Evolutionary conservation across 2,797 vertebrate species (phyloP).

Genomic region (Discoglossus pictus): DNA sequence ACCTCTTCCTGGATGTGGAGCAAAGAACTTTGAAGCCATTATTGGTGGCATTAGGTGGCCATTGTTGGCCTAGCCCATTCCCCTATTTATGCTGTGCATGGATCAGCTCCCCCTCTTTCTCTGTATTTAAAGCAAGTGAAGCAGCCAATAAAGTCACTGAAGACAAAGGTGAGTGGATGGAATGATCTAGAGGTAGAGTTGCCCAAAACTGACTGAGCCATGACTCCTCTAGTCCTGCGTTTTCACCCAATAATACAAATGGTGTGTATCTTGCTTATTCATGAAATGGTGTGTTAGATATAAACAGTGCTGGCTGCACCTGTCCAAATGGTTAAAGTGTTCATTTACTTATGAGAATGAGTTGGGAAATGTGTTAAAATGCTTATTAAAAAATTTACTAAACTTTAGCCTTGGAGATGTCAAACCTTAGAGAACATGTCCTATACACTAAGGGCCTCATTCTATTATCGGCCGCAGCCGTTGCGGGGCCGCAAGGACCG

Average conservation of each 20-base stretch:
- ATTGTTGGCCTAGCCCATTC: background rate
- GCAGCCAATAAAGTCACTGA: constrained; percentile 8
- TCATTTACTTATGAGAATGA: too few relatives aligned
- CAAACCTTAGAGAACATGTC: too few relatives aligned
- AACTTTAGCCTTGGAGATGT: too few relatives aligned
- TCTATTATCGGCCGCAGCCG: too few relatives aligned
- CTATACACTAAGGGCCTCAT: too few relatives aligned
- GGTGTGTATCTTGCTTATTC: too few relatives aligned
- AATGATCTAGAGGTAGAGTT: constrained; percentile 29
- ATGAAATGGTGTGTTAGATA: background rate
- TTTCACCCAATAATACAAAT: constrained; percentile 1
- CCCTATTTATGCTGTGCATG: constrained; percentile 12
- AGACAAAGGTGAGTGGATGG: constrained; percentile 3
- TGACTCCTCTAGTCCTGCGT: constrained; percentile 6
- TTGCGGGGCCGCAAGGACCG: too few relatives aligned
- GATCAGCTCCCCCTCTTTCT: constrained; percentile 42
- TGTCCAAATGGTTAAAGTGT: constrained; percentile 1
- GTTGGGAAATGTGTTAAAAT: too few relatives aligned
- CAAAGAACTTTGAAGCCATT: too few relatives aligned
- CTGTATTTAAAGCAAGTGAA: constrained; percentile 24
- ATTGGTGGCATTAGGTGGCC: background rate
- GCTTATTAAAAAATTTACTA: too few relatives aligned
- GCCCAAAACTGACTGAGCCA: background rate
- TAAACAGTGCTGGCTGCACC: constrained; percentile 13
- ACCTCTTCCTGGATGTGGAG: too few relatives aligned